Evolutionary conservation across 2,113 vertebrate genomes (phyloP).

Genomic region (Aegithalos caudatus): DNA sequence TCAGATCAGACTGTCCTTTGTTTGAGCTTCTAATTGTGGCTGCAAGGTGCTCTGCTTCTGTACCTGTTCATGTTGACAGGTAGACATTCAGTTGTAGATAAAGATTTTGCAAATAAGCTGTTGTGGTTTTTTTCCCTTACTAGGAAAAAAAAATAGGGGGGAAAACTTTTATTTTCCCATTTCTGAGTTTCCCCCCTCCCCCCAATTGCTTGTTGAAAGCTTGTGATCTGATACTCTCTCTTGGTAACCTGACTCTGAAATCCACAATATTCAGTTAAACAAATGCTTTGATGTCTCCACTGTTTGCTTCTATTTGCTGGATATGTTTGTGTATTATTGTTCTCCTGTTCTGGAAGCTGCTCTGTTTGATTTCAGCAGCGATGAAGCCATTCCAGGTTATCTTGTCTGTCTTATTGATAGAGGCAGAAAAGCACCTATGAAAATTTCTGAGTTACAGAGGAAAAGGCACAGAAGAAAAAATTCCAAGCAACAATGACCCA

Average conservation of each 20-base stretch:
- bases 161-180: neutral
- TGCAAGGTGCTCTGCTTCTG: neutral
- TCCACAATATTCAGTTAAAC: neutral
- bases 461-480: neutral
- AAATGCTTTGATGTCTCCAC: neutral
- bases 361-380: neutral
- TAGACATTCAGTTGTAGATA: neutral
- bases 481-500: neutral
- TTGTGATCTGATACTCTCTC: neutral
- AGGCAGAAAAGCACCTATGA: neutral
- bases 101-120: neutral
- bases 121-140: accelerated
- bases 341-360: neutral
- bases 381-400: neutral
- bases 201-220: neutral
- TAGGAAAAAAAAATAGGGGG: neutral
- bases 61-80: accelerated
- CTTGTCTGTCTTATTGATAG: neutral
- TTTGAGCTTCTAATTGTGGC: neutral
- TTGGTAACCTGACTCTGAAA: neutral
- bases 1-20: neutral
- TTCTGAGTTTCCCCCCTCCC: neutral
- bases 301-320: neutral
- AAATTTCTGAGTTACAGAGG: neutral
- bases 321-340: neutral